phyloP scores from a whole-genome alignment of 2,888 invertebrate genomes.

The Drosophila histrio region DNA sequence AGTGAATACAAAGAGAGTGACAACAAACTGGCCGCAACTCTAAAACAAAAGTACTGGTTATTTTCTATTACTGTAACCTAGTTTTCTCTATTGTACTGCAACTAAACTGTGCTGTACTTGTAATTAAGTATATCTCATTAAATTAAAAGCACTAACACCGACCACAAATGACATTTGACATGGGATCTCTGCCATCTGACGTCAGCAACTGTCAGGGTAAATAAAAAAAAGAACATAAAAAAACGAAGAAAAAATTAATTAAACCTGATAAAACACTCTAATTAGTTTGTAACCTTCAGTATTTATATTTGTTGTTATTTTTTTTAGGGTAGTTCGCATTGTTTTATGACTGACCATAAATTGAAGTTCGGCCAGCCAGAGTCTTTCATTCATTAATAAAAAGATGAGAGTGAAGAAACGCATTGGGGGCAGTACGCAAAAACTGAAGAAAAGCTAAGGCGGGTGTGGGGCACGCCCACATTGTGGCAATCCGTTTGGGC shows the following conservation, averaged over 20 bases:
- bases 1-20: no score
- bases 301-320: not conserved
- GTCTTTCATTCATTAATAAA: constrained; percentile 21
- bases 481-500: constrained; percentile 15
- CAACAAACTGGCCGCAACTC: no score
- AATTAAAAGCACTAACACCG: constrained; percentile 25
- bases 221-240: constrained; percentile 4
- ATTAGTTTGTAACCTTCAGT: constrained; percentile 56
- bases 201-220: constrained; percentile 29
- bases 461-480: constrained; percentile 3
- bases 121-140: constrained; percentile 46
- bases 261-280: constrained; percentile 55
- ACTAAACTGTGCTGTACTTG: not conserved
- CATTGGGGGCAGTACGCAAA: constrained; percentile 22
- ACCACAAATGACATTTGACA: constrained; percentile 48
- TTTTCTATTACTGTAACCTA: not conserved
- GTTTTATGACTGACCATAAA: constrained; percentile 43
- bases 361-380: constrained; percentile 42
- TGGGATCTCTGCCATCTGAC: constrained; percentile 43
- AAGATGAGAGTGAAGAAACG: constrained; percentile 9
- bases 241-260: constrained; percentile 40
- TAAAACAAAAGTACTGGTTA: not conserved
- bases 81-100: not conserved
- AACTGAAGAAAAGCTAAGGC: constrained; percentile 6
- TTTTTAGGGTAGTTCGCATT: constrained; percentile 8